Evolutionary conservation across 2,888 invertebrate species (phyloP), one percentile per base, ranked within the genome.

Genomic region (Periphyllus acericola): DNA sequence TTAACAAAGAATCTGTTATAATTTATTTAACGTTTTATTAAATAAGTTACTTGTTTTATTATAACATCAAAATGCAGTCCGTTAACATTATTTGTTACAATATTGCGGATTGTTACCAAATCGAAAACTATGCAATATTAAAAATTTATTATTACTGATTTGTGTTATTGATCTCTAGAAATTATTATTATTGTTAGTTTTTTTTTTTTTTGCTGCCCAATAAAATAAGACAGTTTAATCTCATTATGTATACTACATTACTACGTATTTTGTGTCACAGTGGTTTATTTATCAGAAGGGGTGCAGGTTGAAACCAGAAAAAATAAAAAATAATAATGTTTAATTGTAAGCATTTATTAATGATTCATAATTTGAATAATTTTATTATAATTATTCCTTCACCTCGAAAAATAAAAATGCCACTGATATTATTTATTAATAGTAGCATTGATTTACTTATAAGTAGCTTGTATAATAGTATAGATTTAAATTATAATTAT

Each of bases 131-230:
- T 32, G 76, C n/a, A 32, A 46, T 21, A 83, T 55, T 8, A 68
- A 32, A 32, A 60, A 32, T 68, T 68, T 68, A 29, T 71, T 4
- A 25, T 46, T 60, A 75, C 34, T 76, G 84, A 68, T 76, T 84
- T 84, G 52, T 84, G 46, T 66, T 19, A 19, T 76, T 84, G 84
- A 84, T 84, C 84, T 84, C 84, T 68, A 76, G 66, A 84, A 76
- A 76, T 76, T 66, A 66, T 68, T 83, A 75, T 79, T 21, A 80
- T 75, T n/a, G 29, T 76, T 74, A 74, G 3, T 74, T 74, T 36
- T 72, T 72, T 34, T 71, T 17, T 21, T 60, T 75, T 74, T 55
- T 36, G 14, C 8, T 66, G 32, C 46, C 46, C 2, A 68, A 52
- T 78, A 34, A 46, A 66, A 68, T n/a, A 46, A 66, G 46, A 68